Evolutionary conservation across 2,888 invertebrate species (phyloP).

Genomic region (Hetaerina titia): DNA sequence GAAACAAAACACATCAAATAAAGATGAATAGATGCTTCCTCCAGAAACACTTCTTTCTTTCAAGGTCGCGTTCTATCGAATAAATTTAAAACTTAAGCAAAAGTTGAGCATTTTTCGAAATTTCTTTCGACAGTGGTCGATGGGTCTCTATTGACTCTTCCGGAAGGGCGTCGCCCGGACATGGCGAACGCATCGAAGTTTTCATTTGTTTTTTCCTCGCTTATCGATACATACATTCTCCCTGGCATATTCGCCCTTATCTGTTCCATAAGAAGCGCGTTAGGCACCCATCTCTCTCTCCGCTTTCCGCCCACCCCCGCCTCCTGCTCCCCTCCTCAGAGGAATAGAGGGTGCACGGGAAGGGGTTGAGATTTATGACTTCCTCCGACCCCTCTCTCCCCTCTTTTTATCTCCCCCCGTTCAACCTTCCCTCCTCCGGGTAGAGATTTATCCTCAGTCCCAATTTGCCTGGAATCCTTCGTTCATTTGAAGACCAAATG

Average conservation of each 20-base stretch:
- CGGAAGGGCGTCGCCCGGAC: not conserved
- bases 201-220: not conserved
- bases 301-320: not conserved
- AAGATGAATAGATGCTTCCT: not conserved
- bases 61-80: not conserved
- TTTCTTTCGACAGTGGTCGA: not conserved
- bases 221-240: not conserved
- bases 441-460: not conserved
- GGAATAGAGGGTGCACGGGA: not conserved
- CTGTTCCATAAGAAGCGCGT: not conserved
- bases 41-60: not conserved
- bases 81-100: not conserved
- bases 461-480: slow-evolving; percentile 3
- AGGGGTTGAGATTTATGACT: slow-evolving; percentile 37
- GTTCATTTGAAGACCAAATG: not conserved
- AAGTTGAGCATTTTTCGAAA: not conserved
- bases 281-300: not conserved
- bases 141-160: not conserved
- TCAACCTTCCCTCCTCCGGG: not conserved
- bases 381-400: not conserved
- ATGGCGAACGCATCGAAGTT: not conserved
- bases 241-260: not conserved
- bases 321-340: not conserved
- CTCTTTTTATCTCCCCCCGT: not conserved
- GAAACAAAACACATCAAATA: not conserved